Evolutionary conservation across 2,797 vertebrate species (phyloP).

Genomic region (Odontamblyopus lacepedii): DNA sequence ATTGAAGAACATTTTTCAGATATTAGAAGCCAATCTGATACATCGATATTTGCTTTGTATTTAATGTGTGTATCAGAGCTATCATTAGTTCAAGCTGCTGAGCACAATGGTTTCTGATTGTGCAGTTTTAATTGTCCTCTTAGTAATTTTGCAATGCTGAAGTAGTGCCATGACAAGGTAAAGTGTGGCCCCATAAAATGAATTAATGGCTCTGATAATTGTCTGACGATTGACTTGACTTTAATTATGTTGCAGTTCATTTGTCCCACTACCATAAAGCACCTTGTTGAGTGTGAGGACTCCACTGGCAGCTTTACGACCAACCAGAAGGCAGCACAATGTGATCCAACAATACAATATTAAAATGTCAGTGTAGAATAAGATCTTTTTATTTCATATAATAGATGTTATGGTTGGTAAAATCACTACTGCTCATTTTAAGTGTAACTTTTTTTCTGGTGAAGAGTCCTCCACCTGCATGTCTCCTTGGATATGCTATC

Average conservation of each 20-base stretch:
- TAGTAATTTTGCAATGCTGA: conserved; percentile 6
- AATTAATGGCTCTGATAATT: conserved; percentile 14
- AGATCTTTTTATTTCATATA: not conserved
- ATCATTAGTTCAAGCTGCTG: conserved; percentile 7
- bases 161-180: conserved; percentile 14
- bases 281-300: conserved; percentile 9
- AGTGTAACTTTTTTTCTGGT: too few species aligned
- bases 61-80: conserved; percentile 4
- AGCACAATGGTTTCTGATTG: not conserved
- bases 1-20: not conserved
- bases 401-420: not conserved
- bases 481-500: too few species aligned
- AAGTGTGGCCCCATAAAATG: conserved; percentile 12
- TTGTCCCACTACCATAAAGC: conserved; percentile 13
- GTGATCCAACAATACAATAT: not conserved
- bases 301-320: conserved; percentile 9
- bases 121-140: conserved; percentile 3
- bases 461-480: too few species aligned
- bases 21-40: not conserved
- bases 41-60: not conserved
- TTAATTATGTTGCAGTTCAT: conserved; percentile 11
- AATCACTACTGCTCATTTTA: too few species aligned
- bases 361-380: not conserved
- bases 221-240: conserved; percentile 12
- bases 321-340: conserved; percentile 8